Evolutionary conservation across 2,113 vertebrate species (phyloP).

Genomic region (Lagopus muta): DNA sequence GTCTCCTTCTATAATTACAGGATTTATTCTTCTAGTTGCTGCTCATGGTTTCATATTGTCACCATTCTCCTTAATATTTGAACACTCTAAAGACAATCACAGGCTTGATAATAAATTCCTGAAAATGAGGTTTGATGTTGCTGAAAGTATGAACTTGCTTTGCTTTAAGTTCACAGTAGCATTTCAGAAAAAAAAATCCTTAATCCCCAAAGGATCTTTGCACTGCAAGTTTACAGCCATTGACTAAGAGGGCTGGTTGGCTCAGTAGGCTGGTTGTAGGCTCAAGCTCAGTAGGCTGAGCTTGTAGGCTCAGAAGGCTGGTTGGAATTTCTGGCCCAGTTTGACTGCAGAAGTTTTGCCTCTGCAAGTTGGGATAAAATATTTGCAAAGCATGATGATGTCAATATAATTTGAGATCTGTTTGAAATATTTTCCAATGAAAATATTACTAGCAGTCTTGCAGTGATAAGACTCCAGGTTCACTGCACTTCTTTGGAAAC

Average conservation of each 20-base stretch:
- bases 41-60: not conserved
- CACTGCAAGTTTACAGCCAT: not conserved
- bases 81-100: not conserved
- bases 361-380: not conserved
- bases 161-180: not conserved
- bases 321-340: not conserved
- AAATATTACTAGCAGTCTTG: not conserved
- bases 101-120: not conserved
- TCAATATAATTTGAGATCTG: not conserved
- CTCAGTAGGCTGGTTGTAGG: too few relatives aligned
- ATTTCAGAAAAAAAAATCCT: not conserved
- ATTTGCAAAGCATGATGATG: not conserved
- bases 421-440: not conserved
- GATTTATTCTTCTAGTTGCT: not conserved
- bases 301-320: too few relatives aligned
- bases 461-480: not conserved
- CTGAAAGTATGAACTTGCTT: not conserved
- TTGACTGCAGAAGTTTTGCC: not conserved
- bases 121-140: not conserved
- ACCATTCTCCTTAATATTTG: not conserved
- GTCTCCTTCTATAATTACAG: not conserved
- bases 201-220: not conserved
- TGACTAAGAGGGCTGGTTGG: not conserved
- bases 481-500: not conserved
- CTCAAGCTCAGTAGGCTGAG: too few relatives aligned